Conservation (phyloP, 2,797 vertebrate genomes). For the Aulostomus chinensis region DNA sequence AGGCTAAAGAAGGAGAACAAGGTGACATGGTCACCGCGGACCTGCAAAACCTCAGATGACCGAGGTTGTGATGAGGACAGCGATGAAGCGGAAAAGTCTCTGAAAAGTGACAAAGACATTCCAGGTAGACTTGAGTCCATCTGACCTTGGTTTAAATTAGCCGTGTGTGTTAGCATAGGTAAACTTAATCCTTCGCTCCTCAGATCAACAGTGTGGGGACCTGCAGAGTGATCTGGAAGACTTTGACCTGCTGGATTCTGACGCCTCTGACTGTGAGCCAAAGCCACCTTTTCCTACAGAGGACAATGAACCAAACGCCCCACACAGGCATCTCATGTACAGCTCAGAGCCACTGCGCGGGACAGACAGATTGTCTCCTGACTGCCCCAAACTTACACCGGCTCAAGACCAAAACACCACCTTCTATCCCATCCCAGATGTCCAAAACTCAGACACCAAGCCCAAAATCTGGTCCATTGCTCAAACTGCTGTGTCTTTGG, state of each 20-base stretch:
- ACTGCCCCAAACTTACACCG: constrained; percentile 71
- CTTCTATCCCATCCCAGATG: constrained; percentile 80
- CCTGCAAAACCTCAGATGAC: constrained; percentile 90
- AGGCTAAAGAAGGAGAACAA: constrained; percentile 95
- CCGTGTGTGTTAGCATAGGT: not conserved
- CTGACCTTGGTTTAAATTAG: not conserved
- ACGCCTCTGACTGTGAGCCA: constrained; percentile 86
- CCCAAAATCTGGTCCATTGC: constrained; percentile 99
- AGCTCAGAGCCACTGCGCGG: constrained; percentile 68
- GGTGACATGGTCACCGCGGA: constrained; percentile 92
- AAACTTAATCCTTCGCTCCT: not conserved
- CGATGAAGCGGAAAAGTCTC: constrained; percentile 87
- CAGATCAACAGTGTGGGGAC: constrained; percentile 84
- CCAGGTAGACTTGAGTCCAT: constrained; percentile 77
- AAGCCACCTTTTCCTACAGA: constrained; percentile 74
- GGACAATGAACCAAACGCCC: constrained; percentile 24
- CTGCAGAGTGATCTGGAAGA: constrained; percentile 93
- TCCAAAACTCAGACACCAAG: constrained; percentile 80
- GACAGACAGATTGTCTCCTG: constrained; percentile 82
- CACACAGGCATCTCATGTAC: constrained; percentile 26
- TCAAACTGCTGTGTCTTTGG: constrained; percentile 89
- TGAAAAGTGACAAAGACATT: constrained; percentile 85
- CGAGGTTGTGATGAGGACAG: constrained; percentile 90
- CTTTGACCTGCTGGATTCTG: constrained; percentile 89
- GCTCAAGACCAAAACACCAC: constrained; percentile 71